phyloP scores from a whole-genome alignment of 1,140 invertebrate species.

The Diorhabda elongata region DNA sequence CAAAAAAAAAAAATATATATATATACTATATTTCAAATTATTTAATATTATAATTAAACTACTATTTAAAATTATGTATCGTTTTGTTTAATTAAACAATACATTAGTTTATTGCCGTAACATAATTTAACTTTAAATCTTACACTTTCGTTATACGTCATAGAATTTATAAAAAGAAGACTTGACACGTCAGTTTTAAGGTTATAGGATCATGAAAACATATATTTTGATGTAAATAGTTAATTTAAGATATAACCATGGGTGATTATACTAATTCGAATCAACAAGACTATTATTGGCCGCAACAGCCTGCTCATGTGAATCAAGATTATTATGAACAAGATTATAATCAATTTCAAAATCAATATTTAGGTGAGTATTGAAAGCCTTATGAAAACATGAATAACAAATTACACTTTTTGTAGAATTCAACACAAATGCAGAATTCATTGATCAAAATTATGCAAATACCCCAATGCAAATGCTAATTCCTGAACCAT shows the following conservation, averaged over 20 bases:
- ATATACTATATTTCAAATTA: too few species aligned
- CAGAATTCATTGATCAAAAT: conserved; percentile 27
- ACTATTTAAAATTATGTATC: too few species aligned
- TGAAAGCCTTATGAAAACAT: conserved; percentile 1
- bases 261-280: conserved; percentile 17
- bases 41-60: too few species aligned
- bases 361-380: conserved; percentile 31
- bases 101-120: too few species aligned
- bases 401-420: conserved; percentile 16
- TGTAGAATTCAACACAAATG: conserved; percentile 35
- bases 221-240: too few species aligned
- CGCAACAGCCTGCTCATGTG: conserved; percentile 4
- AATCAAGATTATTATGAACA: conserved; percentile 28
- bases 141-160: too few species aligned
- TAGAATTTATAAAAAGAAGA: too few species aligned
- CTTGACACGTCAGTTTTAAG: too few species aligned
- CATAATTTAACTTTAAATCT: too few species aligned
- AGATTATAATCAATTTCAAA: conserved; percentile 34
- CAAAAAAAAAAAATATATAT: too few species aligned
- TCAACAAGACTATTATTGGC: conserved; percentile 19
- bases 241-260: conserved; percentile 7
- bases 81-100: too few species aligned
- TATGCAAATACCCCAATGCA: conserved; percentile 20
- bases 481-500: conserved; percentile 31
- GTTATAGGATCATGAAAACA: too few species aligned